These are phyloP conservation scores for Xiphophorus birchmanni DNA, from an alignment of 2,797 vertebrate species.

Conservation along the genomic window DNA sequence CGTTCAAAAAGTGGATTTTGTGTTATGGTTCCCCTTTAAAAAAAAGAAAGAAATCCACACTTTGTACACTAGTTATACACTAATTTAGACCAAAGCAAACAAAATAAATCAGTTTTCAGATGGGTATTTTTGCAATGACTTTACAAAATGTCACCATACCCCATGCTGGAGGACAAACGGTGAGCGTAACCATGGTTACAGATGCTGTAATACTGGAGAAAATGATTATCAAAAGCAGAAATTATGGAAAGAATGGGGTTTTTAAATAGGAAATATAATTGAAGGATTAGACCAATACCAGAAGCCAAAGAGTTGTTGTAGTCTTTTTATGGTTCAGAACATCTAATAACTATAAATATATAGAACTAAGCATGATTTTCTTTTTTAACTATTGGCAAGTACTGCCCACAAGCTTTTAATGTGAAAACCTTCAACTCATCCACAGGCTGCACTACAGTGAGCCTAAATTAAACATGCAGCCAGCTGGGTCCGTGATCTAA, in stretches of 20 bases:
- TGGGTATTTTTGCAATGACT: not conserved
- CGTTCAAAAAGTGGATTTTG: too few relatives aligned
- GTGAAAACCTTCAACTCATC: not conserved
- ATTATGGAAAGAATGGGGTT: not conserved
- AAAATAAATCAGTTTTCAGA: not conserved
- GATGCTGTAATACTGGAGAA: not conserved
- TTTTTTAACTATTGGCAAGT: too few relatives aligned
- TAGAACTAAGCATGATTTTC: not conserved
- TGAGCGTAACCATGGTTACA: not conserved
- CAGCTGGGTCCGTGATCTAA: not conserved
- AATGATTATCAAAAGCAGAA: not conserved
- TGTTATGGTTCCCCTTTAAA: too few relatives aligned
- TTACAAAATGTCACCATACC: not conserved
- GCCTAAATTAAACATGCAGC: not conserved
- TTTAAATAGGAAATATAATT: not conserved
- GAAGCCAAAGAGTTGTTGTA: not conserved
- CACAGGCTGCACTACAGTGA: not conserved
- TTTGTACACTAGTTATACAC: not conserved
- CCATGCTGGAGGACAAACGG: not conserved
- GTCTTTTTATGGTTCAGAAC: not conserved
- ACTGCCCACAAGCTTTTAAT: not conserved
- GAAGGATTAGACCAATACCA: not conserved
- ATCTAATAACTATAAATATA: not conserved
- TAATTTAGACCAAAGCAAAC: not conserved
- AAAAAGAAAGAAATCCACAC: too few relatives aligned